Conservation (phyloP, 37 sponge, comb jelly and placozoan genomes). For the Ianthella basta region DNA sequence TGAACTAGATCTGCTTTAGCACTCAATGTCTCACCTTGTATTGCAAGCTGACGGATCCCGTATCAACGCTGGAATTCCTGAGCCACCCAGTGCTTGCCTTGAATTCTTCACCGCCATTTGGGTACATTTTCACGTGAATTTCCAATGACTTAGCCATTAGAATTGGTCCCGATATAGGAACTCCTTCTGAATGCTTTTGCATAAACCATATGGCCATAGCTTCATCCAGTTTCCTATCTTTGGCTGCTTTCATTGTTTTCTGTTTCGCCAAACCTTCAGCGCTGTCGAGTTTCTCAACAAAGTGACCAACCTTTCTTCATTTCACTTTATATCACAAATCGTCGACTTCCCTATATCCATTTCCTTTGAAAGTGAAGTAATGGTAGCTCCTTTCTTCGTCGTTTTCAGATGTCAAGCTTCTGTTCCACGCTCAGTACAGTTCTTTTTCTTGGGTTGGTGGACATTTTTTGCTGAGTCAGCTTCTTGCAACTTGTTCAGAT, state of each 20-base stretch:
- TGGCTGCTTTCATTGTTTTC: conserved; percentile 41
- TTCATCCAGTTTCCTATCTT: conserved; percentile 27
- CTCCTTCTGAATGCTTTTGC: conserved; percentile 36
- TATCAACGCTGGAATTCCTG: conserved; percentile 25
- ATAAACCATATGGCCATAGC: conserved; percentile 30
- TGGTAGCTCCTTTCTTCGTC: conserved; percentile 23
- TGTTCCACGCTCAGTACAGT: conserved; percentile 13
- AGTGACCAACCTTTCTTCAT: conserved; percentile 49
- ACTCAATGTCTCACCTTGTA: conserved; percentile 45
- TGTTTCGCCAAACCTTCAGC: conserved; percentile 26
- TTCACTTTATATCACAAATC: conserved; percentile 55
- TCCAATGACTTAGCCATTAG: conserved; percentile 40
- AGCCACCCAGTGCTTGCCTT: conserved; percentile 31
- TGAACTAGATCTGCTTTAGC: conserved; percentile 40
- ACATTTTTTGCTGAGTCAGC: conserved; percentile 39
- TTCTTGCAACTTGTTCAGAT: conserved; percentile 5
- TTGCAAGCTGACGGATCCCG: conserved; percentile 17
- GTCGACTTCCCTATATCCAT: conserved; percentile 60
- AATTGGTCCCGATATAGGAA: conserved; percentile 49
- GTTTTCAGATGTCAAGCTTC: conserved; percentile 28
- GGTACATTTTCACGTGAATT: conserved; percentile 25
- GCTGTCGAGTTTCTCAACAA: conserved; percentile 27
- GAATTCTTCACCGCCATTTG: conserved; percentile 21
- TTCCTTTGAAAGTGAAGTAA: conserved; percentile 38
- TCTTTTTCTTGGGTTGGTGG: conserved; percentile 15